Conservation (phyloP, 2,797 vertebrate species). For the Carapus acus region DNA sequence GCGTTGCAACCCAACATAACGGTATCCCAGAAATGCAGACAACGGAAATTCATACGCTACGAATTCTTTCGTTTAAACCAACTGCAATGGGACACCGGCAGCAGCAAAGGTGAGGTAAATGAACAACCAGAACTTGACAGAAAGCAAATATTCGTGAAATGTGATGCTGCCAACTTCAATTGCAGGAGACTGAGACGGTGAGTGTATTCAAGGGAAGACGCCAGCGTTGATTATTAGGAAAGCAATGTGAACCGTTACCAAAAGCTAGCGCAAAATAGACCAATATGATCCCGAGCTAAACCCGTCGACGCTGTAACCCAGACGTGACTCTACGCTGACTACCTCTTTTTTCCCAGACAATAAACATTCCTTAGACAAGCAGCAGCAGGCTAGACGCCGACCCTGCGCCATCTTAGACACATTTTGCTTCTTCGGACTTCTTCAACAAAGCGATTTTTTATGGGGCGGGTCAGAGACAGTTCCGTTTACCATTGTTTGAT, state of each 20-base stretch:
- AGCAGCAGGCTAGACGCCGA: slow-evolving; percentile 65
- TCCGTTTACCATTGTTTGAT: slow-evolving; percentile 14
- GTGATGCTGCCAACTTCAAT: slow-evolving; percentile 53
- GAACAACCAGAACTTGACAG: slow-evolving; percentile 16
- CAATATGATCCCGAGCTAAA: not conserved
- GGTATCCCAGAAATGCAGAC: not conserved
- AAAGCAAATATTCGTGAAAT: slow-evolving; percentile 23
- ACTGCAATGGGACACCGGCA: not conserved
- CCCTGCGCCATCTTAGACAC: slow-evolving; percentile 80
- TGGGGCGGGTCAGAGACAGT: not conserved
- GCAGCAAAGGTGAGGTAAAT: slow-evolving; percentile 21
- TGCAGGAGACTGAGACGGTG: slow-evolving; percentile 19
- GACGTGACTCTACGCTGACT: slow-evolving; percentile 38
- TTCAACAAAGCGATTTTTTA: slow-evolving; percentile 70
- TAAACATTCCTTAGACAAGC: slow-evolving; percentile 68
- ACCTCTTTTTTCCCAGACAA: slow-evolving; percentile 50
- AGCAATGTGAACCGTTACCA: slow-evolving; percentile 5
- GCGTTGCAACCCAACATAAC: not conserved
- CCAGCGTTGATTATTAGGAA: slow-evolving; percentile 15
- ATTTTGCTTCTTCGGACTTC: slow-evolving; percentile 61
- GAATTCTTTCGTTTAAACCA: not conserved
- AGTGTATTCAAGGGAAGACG: slow-evolving; percentile 10
- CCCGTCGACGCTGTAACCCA: slow-evolving; percentile 9
- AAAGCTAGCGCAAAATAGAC: not conserved
- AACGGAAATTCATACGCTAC: not conserved